These are phyloP conservation scores for Magallana nippona DNA, from an alignment of 2,888 invertebrate genomes.

Conservation along the genomic window DNA sequence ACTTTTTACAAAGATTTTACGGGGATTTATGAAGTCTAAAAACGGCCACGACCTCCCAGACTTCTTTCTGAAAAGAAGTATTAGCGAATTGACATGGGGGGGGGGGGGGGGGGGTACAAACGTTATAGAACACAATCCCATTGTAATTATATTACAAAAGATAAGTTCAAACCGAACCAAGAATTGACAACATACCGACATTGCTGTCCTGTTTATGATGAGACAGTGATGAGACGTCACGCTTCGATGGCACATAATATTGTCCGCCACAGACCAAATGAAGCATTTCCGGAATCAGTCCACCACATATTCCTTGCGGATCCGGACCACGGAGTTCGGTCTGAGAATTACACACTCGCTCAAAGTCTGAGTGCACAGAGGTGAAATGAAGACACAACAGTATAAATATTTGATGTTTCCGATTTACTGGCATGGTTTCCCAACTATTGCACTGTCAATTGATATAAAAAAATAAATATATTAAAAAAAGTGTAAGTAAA, in stretches of 20 bases:
- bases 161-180: too few relatives aligned
- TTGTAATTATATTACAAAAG: too few relatives aligned
- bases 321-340: conserved; percentile 27
- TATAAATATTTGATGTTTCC: conserved; percentile 26
- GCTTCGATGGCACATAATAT: conserved; percentile 36
- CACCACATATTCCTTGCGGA: conserved; percentile 39
- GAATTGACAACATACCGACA: conserved; percentile 29
- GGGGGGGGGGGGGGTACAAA: too few relatives aligned
- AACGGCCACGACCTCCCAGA: too few relatives aligned
- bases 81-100: too few relatives aligned
- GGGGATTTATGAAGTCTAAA: too few relatives aligned
- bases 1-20: too few relatives aligned
- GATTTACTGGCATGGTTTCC: conserved; percentile 13
- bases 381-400: conserved; percentile 10
- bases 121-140: too few relatives aligned
- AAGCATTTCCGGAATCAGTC: conserved; percentile 28
- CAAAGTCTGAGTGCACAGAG: conserved; percentile 37
- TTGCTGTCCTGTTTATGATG: conserved; percentile 20
- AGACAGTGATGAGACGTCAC: conserved; percentile 16
- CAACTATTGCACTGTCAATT: background rate
- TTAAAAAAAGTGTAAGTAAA: too few relatives aligned
- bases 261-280: conserved; percentile 39
- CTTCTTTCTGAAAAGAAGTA: too few relatives aligned
- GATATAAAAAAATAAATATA: background rate
- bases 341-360: conserved; percentile 31